Percentiles rank a stretch among this genome's conserved stretches.
These are phyloP conservation scores for Diaperis boleti DNA, from an alignment of 2,888 invertebrate species.

Conservation along the genomic window DNA sequence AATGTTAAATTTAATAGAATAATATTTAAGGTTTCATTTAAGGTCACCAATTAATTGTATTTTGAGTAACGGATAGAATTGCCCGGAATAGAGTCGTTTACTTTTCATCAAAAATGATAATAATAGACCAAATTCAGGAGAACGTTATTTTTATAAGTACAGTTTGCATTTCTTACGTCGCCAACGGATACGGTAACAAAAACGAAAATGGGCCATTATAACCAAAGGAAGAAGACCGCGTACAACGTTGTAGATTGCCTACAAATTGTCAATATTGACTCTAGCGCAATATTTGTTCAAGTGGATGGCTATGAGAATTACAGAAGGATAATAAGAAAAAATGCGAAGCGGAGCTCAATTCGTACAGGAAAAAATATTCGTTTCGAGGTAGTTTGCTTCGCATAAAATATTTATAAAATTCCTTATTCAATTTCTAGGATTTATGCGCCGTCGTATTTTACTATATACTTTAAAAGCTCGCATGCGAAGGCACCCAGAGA, in stretches of 20 bases:
- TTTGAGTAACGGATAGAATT: too few relatives aligned
- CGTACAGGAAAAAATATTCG: not conserved
- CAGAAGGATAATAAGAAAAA: not conserved
- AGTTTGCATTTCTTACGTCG: too few relatives aligned
- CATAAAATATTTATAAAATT: constrained; percentile 8
- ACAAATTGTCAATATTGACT: constrained; percentile 17
- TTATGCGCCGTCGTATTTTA: not conserved
- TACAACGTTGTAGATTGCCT: not conserved
- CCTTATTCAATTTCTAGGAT: constrained; percentile 5
- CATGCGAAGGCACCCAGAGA: constrained; percentile 1
- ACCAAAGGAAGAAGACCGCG: not conserved
- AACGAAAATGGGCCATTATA: too few relatives aligned
- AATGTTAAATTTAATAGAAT: too few relatives aligned
- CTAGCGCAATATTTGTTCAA: constrained; percentile 8
- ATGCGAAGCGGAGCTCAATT: too few relatives aligned
- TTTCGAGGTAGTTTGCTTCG: not conserved
- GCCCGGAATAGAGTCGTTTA: too few relatives aligned
- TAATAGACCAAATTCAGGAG: too few relatives aligned
- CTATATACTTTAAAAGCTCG: constrained; percentile 1
- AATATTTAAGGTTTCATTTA: too few relatives aligned
- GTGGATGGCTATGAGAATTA: constrained; percentile 4
- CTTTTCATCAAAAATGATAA: too few relatives aligned
- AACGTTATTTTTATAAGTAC: too few relatives aligned
- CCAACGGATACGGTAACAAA: too few relatives aligned
- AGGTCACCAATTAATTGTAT: too few relatives aligned